Conservation (phyloP, 2,888 invertebrate genomes). For the Caenorhabditis zanzibari region DNA sequence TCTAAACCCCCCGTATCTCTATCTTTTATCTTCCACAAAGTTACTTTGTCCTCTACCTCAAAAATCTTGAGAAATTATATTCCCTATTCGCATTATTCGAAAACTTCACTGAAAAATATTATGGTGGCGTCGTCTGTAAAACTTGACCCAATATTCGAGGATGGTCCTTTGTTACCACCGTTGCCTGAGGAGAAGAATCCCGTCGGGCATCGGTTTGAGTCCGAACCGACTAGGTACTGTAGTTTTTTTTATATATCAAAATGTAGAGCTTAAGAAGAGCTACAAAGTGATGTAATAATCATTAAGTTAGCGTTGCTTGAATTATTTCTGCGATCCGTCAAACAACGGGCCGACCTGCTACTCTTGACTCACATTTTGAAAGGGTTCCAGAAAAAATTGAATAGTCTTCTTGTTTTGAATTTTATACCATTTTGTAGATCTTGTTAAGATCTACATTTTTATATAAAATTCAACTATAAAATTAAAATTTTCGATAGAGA, state of each 20-base stretch:
- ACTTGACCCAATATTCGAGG: constrained; percentile 48
- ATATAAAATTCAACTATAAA: too few species aligned
- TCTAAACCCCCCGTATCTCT: neutral
- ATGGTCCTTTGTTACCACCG: constrained; percentile 13
- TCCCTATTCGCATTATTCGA: neutral
- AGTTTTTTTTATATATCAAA: neutral
- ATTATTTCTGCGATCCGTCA: too few species aligned
- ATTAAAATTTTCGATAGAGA: too few species aligned
- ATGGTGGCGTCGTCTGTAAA: constrained; percentile 36
- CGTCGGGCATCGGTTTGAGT: constrained; percentile 56
- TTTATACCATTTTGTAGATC: too few species aligned
- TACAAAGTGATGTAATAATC: too few species aligned
- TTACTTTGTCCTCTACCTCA: constrained; percentile 22
- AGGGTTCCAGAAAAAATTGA: too few species aligned
- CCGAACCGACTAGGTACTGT: constrained; percentile 58
- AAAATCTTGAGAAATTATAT: constrained; percentile 41
- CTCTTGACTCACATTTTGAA: too few species aligned
- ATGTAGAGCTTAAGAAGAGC: too few species aligned
- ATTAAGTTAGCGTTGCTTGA: too few species aligned
- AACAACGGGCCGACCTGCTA: too few species aligned
- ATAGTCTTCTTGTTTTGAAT: too few species aligned
- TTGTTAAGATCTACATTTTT: too few species aligned
- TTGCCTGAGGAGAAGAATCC: constrained; percentile 27
- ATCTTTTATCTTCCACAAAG: constrained; percentile 25
- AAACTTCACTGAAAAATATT: constrained; percentile 35